These are phyloP conservation scores for Sabatieria punctata DNA, from an alignment of 2,888 invertebrate species.

Conservation along the genomic window DNA sequence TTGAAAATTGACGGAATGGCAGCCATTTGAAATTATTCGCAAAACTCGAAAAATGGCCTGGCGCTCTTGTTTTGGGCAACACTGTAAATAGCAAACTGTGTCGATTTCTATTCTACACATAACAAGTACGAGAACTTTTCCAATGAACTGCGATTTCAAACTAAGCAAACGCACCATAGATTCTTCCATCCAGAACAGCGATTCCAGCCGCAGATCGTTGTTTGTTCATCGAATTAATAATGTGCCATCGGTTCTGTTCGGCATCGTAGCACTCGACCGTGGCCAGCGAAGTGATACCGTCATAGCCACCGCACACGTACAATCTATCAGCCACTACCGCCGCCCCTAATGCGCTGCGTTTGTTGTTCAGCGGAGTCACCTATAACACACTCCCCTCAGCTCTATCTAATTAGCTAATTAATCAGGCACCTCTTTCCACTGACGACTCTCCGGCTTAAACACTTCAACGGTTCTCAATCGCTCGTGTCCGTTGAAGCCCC, in stretches of 20 bases:
- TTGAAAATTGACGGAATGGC: too few species aligned
- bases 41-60: too few species aligned
- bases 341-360: slow-evolving; percentile 20
- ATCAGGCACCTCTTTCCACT: slow-evolving; percentile 50
- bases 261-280: slow-evolving; percentile 71
- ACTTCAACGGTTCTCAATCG: slow-evolving; percentile 65
- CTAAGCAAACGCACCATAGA: too few species aligned
- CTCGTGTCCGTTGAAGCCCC: slow-evolving; percentile 65
- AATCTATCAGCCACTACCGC: slow-evolving; percentile 14
- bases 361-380: slow-evolving; percentile 17
- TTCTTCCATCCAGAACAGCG: slow-evolving; percentile 34
- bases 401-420: neutral
- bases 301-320: slow-evolving; percentile 27
- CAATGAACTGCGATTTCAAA: too few species aligned
- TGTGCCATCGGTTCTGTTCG: too few species aligned
- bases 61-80: too few species aligned
- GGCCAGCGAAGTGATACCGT: slow-evolving; percentile 53
- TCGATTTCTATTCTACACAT: too few species aligned
- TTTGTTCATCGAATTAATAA: slow-evolving; percentile 34
- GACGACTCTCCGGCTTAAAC: slow-evolving; percentile 52
- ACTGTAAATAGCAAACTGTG: too few species aligned
- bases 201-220: slow-evolving; percentile 38
- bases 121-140: too few species aligned
- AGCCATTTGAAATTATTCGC: too few species aligned
- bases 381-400: slow-evolving; percentile 5